phyloP scores from a whole-genome alignment of 2,888 invertebrate genomes.

The Ectemnius cavifrons region DNA sequence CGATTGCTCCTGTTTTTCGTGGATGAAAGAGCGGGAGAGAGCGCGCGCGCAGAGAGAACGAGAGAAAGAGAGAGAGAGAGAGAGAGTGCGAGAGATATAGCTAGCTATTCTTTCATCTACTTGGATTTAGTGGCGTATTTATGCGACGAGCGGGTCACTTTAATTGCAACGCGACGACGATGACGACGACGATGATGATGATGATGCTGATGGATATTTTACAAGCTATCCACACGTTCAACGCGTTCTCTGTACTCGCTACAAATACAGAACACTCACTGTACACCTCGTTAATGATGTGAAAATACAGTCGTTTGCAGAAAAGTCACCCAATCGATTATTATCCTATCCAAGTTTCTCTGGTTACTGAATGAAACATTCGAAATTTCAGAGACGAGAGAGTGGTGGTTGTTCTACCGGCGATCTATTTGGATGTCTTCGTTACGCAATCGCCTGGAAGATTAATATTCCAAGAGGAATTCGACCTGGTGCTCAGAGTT shows the following conservation, averaged over 20 bases:
- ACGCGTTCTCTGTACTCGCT: constrained; percentile 36
- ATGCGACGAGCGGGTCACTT: constrained; percentile 14
- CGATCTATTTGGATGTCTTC: background rate
- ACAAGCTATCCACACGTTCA: constrained; percentile 26
- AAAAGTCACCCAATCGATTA: constrained; percentile 26
- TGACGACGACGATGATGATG: background rate
- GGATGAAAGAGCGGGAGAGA: constrained; percentile 17
- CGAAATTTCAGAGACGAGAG: no score
- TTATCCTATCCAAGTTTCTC: background rate
- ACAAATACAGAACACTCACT: constrained; percentile 33
- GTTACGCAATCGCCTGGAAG: background rate
- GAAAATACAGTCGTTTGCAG: constrained; percentile 55
- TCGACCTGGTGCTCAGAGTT: no score
- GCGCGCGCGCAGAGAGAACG: constrained; percentile 15
- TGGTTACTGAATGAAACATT: no score
- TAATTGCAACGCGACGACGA: constrained; percentile 8
- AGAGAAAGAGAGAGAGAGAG: constrained; percentile 22
- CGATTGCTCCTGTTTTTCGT: background rate
- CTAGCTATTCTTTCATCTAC: no score
- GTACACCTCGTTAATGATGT: constrained; percentile 50
- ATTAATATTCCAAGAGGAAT: no score
- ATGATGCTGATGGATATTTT: constrained; percentile 14
- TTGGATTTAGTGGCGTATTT: background rate
- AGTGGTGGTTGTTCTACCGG: background rate
- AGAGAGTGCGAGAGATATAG: no score